Evolutionary conservation across 2,113 vertebrate genomes (phyloP).

Genomic region (Scopus umbretta): DNA sequence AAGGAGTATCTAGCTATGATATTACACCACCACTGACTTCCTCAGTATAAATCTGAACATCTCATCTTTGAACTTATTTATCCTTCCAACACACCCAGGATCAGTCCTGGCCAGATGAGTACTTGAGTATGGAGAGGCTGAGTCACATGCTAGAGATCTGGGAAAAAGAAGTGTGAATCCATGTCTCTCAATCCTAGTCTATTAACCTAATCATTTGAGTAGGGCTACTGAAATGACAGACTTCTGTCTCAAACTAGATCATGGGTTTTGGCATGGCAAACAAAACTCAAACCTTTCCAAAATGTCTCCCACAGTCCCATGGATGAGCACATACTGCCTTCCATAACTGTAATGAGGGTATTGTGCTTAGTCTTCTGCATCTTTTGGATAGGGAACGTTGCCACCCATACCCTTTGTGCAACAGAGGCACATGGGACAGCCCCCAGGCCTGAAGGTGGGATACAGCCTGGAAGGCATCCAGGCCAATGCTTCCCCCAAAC

Average conservation of each 20-base stretch:
- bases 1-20: neutral
- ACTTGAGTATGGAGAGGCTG: neutral
- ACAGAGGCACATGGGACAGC: neutral
- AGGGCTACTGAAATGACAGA: neutral
- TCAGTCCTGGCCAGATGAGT: neutral
- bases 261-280: neutral
- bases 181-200: neutral
- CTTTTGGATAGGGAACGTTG: neutral
- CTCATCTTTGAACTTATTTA: neutral
- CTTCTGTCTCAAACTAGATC: neutral
- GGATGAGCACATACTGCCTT: neutral
- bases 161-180: neutral
- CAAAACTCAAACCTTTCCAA: neutral
- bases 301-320: neutral
- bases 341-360: neutral
- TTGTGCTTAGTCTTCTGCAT: neutral
- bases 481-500: neutral
- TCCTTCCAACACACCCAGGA: neutral
- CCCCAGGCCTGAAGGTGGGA: neutral
- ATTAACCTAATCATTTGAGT: neutral
- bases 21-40: neutral
- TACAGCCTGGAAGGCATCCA: neutral
- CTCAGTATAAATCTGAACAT: conserved; percentile 2
- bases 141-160: neutral
- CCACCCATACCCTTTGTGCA: neutral